Base-by-base conservation (phyloP, 2,113 vertebrate genomes). In the Apistogramma diplotaenia region DNA sequence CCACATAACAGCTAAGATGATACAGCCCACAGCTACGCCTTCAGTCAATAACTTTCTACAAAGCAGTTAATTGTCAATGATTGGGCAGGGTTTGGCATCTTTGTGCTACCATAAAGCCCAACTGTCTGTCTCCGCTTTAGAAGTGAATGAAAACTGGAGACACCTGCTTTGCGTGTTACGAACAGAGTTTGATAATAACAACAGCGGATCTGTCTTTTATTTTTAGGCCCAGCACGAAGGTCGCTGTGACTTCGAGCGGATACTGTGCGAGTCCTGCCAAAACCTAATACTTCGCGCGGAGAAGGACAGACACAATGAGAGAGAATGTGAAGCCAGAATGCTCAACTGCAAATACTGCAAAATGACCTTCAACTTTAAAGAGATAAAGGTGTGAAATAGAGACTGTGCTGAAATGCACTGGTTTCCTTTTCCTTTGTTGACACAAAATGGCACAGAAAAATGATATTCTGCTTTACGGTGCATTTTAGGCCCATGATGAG, bases 401-500 rank as follows among this genome's bases (percentile, higher is more conserved):
- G 23, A 25, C n/a, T 0, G 5, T 9, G 46, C 21, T n/a, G 8
- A 75, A 56, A 3, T n/a, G 6, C 61, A 1, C 1, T 5, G 60
- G 7, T 21, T 23, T 15, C 18, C 29, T 29, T 49, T 67, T 8
- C 23, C 19, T 71, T 21, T 6, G 7, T 76, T 21, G 40, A 16
- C 19, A 51, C 31, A 10, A 16, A 74, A n/a, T 12, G 19, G 23
- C 23, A 21, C 6, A 35, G 1, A 33, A 4, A 11, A 61, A 59
- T 61, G 23, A 73, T 15, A n/a, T 25, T 57, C 8, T 74, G n/a
- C 3, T 60, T 27, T 25, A 4, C 13, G 8, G 6, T 86, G 12
- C 62, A 3, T 80, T 87, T 8, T 71, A 99, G 97, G 96, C 96
- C 2, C 97, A 99, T 9, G 95, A 96, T 0, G 96, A 97, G 11